Conservation (phyloP, 2,797 vertebrate genomes). For the Xyrichtys novacula region DNA sequence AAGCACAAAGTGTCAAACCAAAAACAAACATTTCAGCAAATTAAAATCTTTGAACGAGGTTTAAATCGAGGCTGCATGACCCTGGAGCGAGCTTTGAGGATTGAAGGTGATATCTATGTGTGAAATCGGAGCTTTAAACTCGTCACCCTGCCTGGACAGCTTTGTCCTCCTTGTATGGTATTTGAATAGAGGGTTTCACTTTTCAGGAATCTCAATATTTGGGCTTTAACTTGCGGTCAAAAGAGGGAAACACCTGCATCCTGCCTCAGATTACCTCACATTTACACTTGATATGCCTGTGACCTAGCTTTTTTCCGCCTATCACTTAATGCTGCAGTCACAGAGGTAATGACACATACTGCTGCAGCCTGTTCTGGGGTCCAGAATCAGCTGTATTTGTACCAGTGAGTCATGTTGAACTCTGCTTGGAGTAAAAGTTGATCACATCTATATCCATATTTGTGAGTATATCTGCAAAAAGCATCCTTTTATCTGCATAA, state of each 20-base stretch:
- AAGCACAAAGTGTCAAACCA: slow-evolving; percentile 1
- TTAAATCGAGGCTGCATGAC: neutral
- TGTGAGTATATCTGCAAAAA: neutral
- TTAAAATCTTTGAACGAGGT: neutral
- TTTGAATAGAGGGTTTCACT: slow-evolving; percentile 1
- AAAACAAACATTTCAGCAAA: neutral
- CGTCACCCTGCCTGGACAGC: neutral
- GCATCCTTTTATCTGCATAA: neutral
- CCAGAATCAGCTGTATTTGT: slow-evolving; percentile 18
- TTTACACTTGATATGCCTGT: slow-evolving; percentile 47
- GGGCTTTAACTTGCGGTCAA: slow-evolving; percentile 19
- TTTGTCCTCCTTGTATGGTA: neutral
- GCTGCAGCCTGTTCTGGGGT: slow-evolving; percentile 27
- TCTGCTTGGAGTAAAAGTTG: slow-evolving; percentile 12
- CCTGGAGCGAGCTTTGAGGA: neutral
- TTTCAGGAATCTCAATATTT: slow-evolving; percentile 26
- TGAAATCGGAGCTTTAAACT: neutral
- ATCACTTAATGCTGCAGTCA: slow-evolving; percentile 15
- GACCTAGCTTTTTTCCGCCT: slow-evolving; percentile 17
- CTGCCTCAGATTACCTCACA: slow-evolving; percentile 32
- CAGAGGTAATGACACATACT: slow-evolving; percentile 5
- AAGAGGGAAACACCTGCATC: slow-evolving; percentile 39
- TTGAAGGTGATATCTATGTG: neutral
- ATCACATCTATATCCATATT: too few relatives aligned
- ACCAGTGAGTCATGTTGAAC: slow-evolving; percentile 26